phyloP scores from a whole-genome alignment of 1,140 invertebrate genomes.

The Portunus trituberculatus region DNA sequence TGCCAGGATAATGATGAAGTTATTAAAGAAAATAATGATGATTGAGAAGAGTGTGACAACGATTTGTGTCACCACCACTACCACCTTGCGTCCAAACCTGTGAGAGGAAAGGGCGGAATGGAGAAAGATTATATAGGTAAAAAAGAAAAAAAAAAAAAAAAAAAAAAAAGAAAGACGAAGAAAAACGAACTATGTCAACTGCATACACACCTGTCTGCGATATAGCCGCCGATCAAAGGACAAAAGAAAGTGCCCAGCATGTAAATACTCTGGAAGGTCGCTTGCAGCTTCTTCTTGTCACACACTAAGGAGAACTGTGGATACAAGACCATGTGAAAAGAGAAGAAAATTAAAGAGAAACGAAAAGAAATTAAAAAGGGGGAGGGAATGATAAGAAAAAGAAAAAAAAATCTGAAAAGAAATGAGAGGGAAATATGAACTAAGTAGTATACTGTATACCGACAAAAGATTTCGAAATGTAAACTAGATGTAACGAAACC shows the following conservation, averaged over 20 bases:
- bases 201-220: conserved; percentile 17
- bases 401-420: neutral
- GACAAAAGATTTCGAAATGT: too few species aligned
- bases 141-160: neutral
- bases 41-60: neutral
- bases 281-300: neutral
- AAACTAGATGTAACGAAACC: too few species aligned
- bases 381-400: neutral
- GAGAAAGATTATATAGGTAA: neutral
- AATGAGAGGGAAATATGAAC: neutral
- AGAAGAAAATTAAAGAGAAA: neutral
- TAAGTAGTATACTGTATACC: too few species aligned
- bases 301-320: conserved; percentile 25
- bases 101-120: neutral
- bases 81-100: conserved; percentile 62
- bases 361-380: neutral
- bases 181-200: neutral
- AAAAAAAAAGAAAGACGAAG: neutral
- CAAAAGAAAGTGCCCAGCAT: neutral
- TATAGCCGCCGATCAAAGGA: neutral
- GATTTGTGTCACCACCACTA: conserved; percentile 24
- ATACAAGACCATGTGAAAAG: neutral
- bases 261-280: neutral
- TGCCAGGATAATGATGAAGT: conserved; percentile 38
- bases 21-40: neutral